phyloP scores from a whole-genome alignment of 2,113 vertebrate species.

The Speoplatyrhinus poulsoni region DNA sequence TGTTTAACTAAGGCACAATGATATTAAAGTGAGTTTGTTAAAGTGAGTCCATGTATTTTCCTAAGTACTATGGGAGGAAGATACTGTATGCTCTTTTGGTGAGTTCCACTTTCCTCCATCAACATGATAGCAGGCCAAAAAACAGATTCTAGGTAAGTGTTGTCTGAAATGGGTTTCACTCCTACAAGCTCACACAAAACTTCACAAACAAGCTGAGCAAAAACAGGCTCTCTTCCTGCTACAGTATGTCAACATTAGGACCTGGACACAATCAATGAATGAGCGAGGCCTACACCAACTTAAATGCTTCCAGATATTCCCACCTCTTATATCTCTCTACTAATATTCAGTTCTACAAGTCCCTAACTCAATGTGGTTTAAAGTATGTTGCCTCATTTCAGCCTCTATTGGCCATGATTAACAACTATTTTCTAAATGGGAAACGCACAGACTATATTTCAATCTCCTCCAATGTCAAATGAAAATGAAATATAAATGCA shows the following conservation, averaged over 20 bases:
- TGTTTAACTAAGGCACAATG: constrained; percentile 1
- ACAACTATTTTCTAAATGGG: no score
- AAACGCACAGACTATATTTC: no score
- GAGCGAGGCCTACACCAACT: constrained; percentile 19
- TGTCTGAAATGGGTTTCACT: constrained; percentile 29
- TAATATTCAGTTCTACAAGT: background rate
- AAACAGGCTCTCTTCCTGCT: constrained; percentile 41
- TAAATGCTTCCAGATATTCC: constrained; percentile 65
- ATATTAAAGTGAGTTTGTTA: constrained; percentile 15
- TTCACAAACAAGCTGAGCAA: constrained; percentile 11
- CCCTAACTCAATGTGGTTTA: background rate
- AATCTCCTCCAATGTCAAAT: no score
- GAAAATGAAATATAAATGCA: no score
- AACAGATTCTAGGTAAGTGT: background rate
- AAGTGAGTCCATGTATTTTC: constrained; percentile 14
- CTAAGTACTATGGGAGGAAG: background rate
- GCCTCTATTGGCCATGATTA: background rate
- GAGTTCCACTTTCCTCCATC: constrained; percentile 41
- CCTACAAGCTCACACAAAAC: constrained; percentile 27
- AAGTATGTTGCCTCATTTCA: background rate
- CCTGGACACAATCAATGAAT: constrained; percentile 34
- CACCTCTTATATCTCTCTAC: constrained; percentile 32
- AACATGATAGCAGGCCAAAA: constrained; percentile 34
- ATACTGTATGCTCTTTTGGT: constrained; percentile 15
- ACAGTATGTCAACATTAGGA: constrained; percentile 32